Base-by-base conservation (phyloP, 2,888 invertebrate species). In the Aphelenchoides bicaudatus region DNA sequence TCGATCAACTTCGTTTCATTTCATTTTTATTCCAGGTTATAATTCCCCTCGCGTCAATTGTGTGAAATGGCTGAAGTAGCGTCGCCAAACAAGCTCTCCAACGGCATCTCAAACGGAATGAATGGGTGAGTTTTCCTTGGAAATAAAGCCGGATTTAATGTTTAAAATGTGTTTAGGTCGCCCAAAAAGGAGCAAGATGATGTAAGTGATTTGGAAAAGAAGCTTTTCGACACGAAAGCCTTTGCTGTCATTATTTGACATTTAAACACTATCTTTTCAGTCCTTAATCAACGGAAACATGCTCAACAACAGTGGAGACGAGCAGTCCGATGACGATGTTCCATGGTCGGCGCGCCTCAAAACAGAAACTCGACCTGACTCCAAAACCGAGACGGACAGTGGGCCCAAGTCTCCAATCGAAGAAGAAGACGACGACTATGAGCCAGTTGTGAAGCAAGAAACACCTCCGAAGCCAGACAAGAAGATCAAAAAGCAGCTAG, bases 371-470 rank as follows among this genome's bases (percentile, higher is more conserved):
- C 64, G 28, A n/a, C 21, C 19, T 37, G 47, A 64, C 27, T 13
- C 8, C 46, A 54, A 50, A 6, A n/a, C 34, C 47, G 63, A 67
- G 13, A 13, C 39, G 2, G 50, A 49, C 31, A 16, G 37, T 1
- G 50, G 37, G 62, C 10, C 70, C 70, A 57, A 69, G 63, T 53
- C 67, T 67, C 57, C 59, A 1, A 67, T 51, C n/a, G 55, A 56
- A 16, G 66, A 65, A 21, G 62, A 58, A 30, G 72, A 70, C 23
- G 70, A 72, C 27, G 72, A 71, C 34, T 62, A 64, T 29, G 61
- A 63, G 48, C 70, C 68, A 25, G 63, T 57, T 67, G 58, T 53
- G 37, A 49, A 10, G 16, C 23, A 16, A n/a, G n/a, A n/a, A n/a
- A n/a, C n/a, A n/a, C n/a, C n/a, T n/a, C n/a, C n/a, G n/a, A n/a